Evolutionary conservation across 2,113 vertebrate genomes (phyloP).

Genomic region (Petrocephalus zakoni): DNA sequence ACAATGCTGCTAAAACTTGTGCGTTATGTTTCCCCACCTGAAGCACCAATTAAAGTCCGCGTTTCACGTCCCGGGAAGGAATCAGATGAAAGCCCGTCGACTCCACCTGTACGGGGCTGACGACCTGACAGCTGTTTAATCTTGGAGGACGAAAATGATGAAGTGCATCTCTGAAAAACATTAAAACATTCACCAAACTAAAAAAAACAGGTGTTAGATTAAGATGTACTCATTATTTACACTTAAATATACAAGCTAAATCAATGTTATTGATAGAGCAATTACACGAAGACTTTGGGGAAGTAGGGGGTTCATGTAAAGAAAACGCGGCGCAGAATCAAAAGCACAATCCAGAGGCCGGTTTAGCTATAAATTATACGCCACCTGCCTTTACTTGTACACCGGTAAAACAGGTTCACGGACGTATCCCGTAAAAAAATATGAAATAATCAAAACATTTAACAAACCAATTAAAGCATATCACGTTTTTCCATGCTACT

Average conservation of each 20-base stretch:
- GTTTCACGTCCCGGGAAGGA: background rate
- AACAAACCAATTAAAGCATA: background rate
- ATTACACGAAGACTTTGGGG: background rate
- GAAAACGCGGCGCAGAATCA: background rate
- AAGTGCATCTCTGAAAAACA: background rate
- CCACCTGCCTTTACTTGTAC: background rate
- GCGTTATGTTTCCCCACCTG: background rate
- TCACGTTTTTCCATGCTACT: background rate
- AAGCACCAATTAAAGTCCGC: background rate
- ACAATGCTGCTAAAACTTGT: background rate
- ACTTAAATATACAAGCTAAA: conserved; percentile 13
- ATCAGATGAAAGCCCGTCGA: background rate
- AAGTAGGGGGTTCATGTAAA: background rate
- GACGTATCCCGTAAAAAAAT: background rate
- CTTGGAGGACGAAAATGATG: background rate
- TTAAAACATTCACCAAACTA: background rate
- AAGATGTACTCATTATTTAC: conserved; percentile 2
- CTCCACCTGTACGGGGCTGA: background rate
- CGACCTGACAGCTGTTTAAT: background rate
- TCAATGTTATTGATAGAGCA: background rate
- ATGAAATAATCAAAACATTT: background rate
- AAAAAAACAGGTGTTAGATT: background rate
- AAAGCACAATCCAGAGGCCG: background rate
- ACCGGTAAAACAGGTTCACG: background rate
- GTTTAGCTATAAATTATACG: background rate